Percentiles rank a stretch among this genome's conserved stretches.
Conservation (phyloP, 2,113 vertebrate genomes). For the Pholis gunnellus region DNA sequence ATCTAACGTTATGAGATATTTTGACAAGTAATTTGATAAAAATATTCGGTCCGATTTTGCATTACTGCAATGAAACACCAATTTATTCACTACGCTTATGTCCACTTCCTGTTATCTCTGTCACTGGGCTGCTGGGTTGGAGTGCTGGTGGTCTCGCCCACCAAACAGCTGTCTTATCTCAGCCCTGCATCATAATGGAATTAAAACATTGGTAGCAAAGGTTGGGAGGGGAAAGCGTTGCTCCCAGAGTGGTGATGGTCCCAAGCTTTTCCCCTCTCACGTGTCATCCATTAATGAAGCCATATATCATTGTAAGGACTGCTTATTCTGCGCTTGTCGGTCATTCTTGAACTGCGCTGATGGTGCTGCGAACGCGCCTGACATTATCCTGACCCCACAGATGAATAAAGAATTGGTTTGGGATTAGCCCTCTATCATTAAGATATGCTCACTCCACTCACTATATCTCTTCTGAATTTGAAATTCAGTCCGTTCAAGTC, state of each 20-base stretch:
- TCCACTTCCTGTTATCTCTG: constrained; percentile 19
- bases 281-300: constrained; percentile 55
- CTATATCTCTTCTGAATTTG: constrained; percentile 25
- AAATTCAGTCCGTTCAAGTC: constrained; percentile 33
- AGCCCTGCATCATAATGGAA: constrained; percentile 53
- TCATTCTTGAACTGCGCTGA: constrained; percentile 16
- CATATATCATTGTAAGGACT: constrained; percentile 45
- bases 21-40: too few species aligned
- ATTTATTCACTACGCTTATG: constrained; percentile 14
- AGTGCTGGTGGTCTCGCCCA: constrained; percentile 31
- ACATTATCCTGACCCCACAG: constrained; percentile 33
- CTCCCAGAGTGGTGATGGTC: constrained; percentile 11
- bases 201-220: constrained; percentile 43
- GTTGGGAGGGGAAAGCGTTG: background rate
- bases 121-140: constrained; percentile 14
- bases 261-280: constrained; percentile 15
- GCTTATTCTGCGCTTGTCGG: constrained; percentile 41
- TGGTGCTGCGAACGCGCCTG: constrained; percentile 18
- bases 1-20: background rate
- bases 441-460: constrained; percentile 20
- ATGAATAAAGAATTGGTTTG: constrained; percentile 55
- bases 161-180: constrained; percentile 51
- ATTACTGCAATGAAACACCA: background rate
- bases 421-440: constrained; percentile 50
- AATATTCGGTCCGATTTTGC: background rate